phyloP scores from a whole-genome alignment of 1,140 invertebrate genomes.

The Latrodectus geometricus region DNA sequence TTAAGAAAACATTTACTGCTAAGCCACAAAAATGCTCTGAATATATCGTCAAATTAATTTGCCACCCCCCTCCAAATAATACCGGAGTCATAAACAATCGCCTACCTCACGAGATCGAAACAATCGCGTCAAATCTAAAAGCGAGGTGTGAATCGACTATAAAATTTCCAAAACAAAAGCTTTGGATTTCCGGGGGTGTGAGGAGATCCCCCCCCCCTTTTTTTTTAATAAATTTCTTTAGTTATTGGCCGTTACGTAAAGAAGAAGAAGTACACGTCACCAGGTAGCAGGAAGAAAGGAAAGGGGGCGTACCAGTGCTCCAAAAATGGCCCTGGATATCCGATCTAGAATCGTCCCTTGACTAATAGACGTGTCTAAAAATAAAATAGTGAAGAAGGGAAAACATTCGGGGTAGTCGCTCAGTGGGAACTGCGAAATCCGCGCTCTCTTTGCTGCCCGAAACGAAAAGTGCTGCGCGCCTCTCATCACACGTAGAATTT shows the following conservation, averaged over 20 bases:
- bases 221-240: no score
- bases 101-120: no score
- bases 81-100: no score
- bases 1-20: no score
- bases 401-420: not conserved
- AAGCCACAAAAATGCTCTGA: no score
- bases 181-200: not conserved
- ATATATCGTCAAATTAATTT: no score
- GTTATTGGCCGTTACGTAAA: conserved; percentile 11
- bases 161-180: no score
- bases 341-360: conserved; percentile 51
- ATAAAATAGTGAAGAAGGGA: conserved; percentile 31
- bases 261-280: not conserved
- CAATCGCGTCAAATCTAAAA: no score
- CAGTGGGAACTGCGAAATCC: conserved; percentile 28
- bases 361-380: conserved; percentile 30
- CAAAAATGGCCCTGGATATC: conserved; percentile 57
- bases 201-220: not conserved
- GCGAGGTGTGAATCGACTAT: no score
- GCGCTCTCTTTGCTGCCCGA: conserved; percentile 44
- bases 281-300: not conserved
- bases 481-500: not conserved
- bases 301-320: conserved; percentile 21
- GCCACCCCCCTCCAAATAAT: no score
- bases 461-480: conserved; percentile 27